These are phyloP conservation scores for Danaus chrysippus DNA, from an alignment of 2,888 invertebrate genomes.

Conservation along the genomic window DNA sequence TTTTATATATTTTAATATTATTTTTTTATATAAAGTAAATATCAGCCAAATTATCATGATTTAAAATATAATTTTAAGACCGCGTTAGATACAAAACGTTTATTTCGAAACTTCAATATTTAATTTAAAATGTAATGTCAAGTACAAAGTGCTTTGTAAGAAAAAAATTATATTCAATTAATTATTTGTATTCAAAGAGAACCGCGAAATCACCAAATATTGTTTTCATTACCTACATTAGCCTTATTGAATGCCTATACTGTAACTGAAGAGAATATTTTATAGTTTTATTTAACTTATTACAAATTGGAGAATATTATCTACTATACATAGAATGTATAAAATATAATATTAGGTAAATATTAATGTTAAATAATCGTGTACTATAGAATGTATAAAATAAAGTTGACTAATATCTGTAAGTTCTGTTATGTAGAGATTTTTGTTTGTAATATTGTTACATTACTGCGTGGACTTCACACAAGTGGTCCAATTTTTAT, in stretches of 20 bases:
- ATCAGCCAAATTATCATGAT: conserved; percentile 33
- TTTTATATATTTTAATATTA: conserved; percentile 32
- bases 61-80: conserved; percentile 22
- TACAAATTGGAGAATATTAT: conserved; percentile 75
- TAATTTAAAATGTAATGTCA: conserved; percentile 50
- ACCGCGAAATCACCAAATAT: conserved; percentile 73
- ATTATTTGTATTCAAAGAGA: conserved; percentile 58
- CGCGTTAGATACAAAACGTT: conserved; percentile 20
- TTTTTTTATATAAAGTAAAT: conserved; percentile 27
- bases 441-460: conserved; percentile 80
- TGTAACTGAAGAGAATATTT: conserved; percentile 76
- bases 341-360: conserved; percentile 68
- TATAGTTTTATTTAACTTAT: conserved; percentile 79
- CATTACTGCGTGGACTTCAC: conserved; percentile 72
- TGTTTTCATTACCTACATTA: conserved; percentile 73
- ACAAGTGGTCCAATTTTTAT: conserved; percentile 78
- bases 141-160: conserved; percentile 76
- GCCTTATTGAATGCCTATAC: conserved; percentile 76
- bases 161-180: conserved; percentile 53
- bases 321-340: conserved; percentile 77
- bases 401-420: conserved; percentile 78
- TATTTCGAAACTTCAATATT: conserved; percentile 26
- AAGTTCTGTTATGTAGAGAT: conserved; percentile 79
- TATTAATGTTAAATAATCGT: conserved; percentile 76
- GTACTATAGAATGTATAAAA: conserved; percentile 77